Percentiles rank a stretch among this genome's conserved stretches.
phyloP scores from a whole-genome alignment of 2,797 vertebrate genomes.

The Agapornis canus region DNA sequence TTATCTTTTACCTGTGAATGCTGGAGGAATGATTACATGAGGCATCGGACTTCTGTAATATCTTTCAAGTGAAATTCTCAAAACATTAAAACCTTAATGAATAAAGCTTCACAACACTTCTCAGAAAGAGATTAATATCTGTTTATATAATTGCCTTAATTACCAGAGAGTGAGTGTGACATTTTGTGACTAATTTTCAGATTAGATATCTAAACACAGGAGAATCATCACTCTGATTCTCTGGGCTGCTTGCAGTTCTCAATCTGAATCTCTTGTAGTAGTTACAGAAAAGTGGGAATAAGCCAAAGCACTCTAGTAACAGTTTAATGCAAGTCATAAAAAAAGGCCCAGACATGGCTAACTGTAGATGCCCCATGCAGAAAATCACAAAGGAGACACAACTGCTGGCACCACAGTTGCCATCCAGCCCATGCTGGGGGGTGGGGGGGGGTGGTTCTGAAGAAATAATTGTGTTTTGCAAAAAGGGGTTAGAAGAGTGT shows the following conservation, averaged over 20 bases:
- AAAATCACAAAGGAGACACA: background rate
- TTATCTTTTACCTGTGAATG: background rate
- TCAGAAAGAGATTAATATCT: background rate
- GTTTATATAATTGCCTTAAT: constrained; percentile 50
- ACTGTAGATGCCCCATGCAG: background rate
- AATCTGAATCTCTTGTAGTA: background rate
- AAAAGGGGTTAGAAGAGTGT: background rate
- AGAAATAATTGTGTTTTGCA: background rate
- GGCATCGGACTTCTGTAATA: background rate
- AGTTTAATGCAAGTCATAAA: background rate
- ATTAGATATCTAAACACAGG: background rate
- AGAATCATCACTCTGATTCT: constrained; percentile 1
- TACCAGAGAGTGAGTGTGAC: background rate
- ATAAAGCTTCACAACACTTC: background rate
- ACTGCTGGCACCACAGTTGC: background rate
- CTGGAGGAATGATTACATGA: background rate
- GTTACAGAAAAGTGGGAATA: background rate
- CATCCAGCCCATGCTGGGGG: background rate
- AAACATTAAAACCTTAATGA: background rate
- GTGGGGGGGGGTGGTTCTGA: background rate
- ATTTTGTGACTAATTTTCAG: constrained; percentile 53
- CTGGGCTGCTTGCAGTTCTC: background rate
- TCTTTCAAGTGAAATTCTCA: constrained; percentile 3
- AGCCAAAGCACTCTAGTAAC: background rate
- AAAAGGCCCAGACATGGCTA: background rate